phyloP scores from a whole-genome alignment of 2,888 invertebrate species.

The Cantharis lateralis region DNA sequence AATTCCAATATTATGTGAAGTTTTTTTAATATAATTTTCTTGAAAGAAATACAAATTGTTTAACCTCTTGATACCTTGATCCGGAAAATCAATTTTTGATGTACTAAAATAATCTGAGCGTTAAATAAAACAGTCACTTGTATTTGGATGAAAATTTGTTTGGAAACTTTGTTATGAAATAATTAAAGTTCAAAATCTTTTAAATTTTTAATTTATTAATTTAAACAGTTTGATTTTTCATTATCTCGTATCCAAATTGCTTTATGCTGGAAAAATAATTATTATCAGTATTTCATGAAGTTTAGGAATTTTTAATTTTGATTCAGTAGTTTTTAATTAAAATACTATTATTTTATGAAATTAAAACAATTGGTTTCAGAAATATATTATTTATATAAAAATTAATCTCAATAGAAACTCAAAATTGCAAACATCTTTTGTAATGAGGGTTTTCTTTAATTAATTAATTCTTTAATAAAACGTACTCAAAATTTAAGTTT shows the following conservation, averaged over 20 bases:
- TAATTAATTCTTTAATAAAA: neutral
- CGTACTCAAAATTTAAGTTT: neutral
- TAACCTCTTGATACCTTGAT: neutral
- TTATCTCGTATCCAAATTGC: neutral
- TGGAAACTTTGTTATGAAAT: neutral
- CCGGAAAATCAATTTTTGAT: neutral
- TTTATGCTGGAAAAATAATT: neutral
- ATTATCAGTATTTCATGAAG: neutral
- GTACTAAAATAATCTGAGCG: neutral
- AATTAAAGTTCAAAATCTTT: neutral
- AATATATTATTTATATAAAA: neutral
- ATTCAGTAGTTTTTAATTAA: too few relatives aligned
- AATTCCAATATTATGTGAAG: neutral
- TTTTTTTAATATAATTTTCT: neutral
- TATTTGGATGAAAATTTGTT: neutral
- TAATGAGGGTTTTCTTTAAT: neutral
- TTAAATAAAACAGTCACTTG: neutral
- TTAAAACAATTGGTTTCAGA: too few relatives aligned
- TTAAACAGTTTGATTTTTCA: neutral
- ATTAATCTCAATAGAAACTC: neutral
- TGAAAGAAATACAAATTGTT: neutral
- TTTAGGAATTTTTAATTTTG: neutral
- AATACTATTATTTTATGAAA: too few relatives aligned
- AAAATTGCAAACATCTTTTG: neutral
- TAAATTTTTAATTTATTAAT: neutral